A percentile compares a stretch with the other conserved stretches of the same genome.
Conservation (phyloP, 2,888 invertebrate genomes). For the Linyphia triangularis region DNA sequence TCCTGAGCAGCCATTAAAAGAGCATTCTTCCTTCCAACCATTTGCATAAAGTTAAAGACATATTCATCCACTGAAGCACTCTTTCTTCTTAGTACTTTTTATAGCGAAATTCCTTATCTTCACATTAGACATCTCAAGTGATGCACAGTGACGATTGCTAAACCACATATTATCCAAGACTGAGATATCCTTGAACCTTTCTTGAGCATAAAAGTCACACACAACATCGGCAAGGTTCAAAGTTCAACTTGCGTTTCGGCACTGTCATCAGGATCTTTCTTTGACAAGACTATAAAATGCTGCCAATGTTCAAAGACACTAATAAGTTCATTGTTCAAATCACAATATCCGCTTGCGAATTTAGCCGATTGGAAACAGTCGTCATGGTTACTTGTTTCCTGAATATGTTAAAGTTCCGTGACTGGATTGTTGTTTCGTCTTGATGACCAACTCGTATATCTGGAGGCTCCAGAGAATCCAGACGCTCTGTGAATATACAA, state of each 20-base stretch:
- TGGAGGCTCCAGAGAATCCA: conserved; percentile 76
- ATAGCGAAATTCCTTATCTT: too few relatives aligned
- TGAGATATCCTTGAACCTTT: neutral
- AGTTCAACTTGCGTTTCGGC: neutral
- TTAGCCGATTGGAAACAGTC: neutral
- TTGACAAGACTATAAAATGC: neutral
- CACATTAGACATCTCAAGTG: too few relatives aligned
- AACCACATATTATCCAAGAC: too few relatives aligned
- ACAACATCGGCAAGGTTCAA: neutral
- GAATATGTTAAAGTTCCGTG: conserved; percentile 67
- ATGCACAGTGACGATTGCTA: too few relatives aligned
- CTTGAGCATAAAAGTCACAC: neutral
- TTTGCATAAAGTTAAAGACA: too few relatives aligned
- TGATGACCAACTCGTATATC: conserved; percentile 77
- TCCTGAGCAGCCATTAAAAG: too few relatives aligned
- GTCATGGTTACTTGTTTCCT: neutral
- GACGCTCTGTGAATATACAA: conserved; percentile 71
- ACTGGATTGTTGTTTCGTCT: conserved; percentile 73
- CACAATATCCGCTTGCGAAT: neutral
- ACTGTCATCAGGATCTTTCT: neutral
- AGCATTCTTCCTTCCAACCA: too few relatives aligned
- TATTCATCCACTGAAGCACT: too few relatives aligned
- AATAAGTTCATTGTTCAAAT: neutral
- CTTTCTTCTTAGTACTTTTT: too few relatives aligned
- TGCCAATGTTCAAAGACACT: neutral